These are phyloP conservation scores for Chionoecetes opilio DNA, from an alignment of 1,140 invertebrate species.

Conservation along the genomic window DNA sequence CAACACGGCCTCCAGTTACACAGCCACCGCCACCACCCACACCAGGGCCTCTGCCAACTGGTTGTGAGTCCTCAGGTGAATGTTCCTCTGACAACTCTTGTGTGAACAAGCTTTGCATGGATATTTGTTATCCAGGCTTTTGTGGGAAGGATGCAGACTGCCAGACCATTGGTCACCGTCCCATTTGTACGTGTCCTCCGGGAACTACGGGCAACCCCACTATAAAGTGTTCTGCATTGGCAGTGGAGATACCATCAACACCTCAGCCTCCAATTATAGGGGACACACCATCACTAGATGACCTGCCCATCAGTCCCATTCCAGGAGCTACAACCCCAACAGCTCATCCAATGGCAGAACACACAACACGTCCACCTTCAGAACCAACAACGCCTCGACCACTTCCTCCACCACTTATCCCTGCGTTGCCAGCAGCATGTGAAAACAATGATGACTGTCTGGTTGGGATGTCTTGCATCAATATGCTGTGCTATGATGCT, in stretches of 20 bases:
- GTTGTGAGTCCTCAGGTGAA: slow-evolving; percentile 59
- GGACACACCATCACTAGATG: slow-evolving; percentile 89
- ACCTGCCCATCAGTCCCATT: slow-evolving; percentile 86
- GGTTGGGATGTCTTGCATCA: slow-evolving; percentile 74
- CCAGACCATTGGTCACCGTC: slow-evolving; percentile 68
- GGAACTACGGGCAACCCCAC: slow-evolving; percentile 86
- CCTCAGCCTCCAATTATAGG: slow-evolving; percentile 50
- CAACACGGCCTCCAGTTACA: slow-evolving; percentile 46
- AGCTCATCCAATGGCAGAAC: slow-evolving; percentile 83
- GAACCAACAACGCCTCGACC: slow-evolving; percentile 80
- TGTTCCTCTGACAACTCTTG: slow-evolving; percentile 65
- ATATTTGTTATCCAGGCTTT: slow-evolving; percentile 65
- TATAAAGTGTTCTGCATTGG: slow-evolving; percentile 88
- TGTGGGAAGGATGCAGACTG: slow-evolving; percentile 71
- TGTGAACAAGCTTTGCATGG: slow-evolving; percentile 63
- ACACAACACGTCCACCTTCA: slow-evolving; percentile 80
- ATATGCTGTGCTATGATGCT: slow-evolving; percentile 88
- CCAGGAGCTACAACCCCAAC: slow-evolving; percentile 89
- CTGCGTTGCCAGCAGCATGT: slow-evolving; percentile 70
- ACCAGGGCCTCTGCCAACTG: slow-evolving; percentile 56
- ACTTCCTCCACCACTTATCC: slow-evolving; percentile 59
- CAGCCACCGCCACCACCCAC: slow-evolving; percentile 57
- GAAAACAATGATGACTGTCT: slow-evolving; percentile 79
- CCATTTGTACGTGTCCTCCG: slow-evolving; percentile 86
- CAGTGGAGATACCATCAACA: slow-evolving; percentile 89